phyloP scores from a whole-genome alignment of 2,113 vertebrate species.

The Corythornis cristatus region DNA sequence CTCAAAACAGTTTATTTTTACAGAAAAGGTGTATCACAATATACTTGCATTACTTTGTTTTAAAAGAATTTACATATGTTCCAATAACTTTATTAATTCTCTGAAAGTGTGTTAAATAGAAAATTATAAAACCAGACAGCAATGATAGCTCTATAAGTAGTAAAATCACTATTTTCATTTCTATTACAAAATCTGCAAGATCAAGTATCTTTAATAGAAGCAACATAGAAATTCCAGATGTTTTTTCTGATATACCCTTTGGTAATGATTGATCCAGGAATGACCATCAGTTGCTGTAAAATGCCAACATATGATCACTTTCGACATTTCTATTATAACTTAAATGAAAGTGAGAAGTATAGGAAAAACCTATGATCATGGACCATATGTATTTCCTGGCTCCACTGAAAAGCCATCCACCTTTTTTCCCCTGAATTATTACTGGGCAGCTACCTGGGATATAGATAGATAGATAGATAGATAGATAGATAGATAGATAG shows the following conservation, averaged over 20 bases:
- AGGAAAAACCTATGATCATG: not conserved
- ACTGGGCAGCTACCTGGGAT: not conserved
- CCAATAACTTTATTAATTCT: not conserved
- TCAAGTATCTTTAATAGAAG: not conserved
- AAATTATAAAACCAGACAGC: not conserved
- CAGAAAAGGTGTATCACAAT: not conserved
- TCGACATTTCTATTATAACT: not conserved
- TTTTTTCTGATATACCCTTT: not conserved
- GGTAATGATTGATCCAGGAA: not conserved
- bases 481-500: no score
- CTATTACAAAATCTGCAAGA: not conserved
- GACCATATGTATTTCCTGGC: not conserved
- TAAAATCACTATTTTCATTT: not conserved
- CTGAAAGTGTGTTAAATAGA: not conserved
- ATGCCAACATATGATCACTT: not conserved
- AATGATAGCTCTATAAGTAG: not conserved
- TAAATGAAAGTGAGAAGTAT: not conserved
- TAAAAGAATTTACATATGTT: not conserved
- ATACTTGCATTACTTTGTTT: not conserved
- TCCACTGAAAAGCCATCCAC: not conserved
- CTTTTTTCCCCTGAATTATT: not conserved
- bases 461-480: fast-evolving
- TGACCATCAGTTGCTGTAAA: not conserved
- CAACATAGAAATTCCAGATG: not conserved
- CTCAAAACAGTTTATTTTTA: not conserved